Conservation (phyloP, 2,888 invertebrate species). For the Onthophagus sagittarius region DNA sequence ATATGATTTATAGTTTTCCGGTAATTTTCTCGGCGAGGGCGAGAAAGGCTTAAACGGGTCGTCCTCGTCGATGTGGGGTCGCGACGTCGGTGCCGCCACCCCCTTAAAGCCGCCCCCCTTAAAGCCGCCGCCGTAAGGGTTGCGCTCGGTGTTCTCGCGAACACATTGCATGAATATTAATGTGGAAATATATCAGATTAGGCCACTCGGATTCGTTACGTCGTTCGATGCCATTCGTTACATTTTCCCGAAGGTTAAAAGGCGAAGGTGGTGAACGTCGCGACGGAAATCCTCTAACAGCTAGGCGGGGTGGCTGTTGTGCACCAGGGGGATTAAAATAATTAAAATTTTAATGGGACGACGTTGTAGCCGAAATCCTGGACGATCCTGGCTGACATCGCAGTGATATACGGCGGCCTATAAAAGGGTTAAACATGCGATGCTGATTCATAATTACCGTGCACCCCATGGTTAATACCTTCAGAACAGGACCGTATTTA, state of each 20-base stretch:
- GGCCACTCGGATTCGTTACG: constrained; percentile 14
- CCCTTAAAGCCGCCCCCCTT: background rate
- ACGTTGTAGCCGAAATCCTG: constrained; percentile 6
- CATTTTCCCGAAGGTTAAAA: constrained; percentile 7
- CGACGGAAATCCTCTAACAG: constrained; percentile 14
- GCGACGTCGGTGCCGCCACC: background rate
- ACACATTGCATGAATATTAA: constrained; percentile 25
- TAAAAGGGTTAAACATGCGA: constrained; percentile 48
- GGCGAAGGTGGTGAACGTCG: constrained; percentile 5
- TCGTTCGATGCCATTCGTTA: background rate
- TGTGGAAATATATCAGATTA: constrained; percentile 22
- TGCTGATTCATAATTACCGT: constrained; percentile 45
- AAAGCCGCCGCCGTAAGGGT: constrained; percentile 18
- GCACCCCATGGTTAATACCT: constrained; percentile 6
- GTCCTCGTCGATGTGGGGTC: background rate
- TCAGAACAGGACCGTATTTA: background rate
- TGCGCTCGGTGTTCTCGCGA: constrained; percentile 12
- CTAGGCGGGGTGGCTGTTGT: too few relatives aligned
- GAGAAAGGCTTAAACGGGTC: background rate
- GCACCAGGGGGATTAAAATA: constrained; percentile 22
- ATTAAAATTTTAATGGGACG: constrained; percentile 33
- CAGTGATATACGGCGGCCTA: constrained; percentile 45
- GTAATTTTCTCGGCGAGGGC: constrained; percentile 16
- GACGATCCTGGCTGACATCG: constrained; percentile 31
- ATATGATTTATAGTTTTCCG: constrained; percentile 17